Conservation (phyloP, 2,113 vertebrate genomes). For the Lagopus muta region DNA sequence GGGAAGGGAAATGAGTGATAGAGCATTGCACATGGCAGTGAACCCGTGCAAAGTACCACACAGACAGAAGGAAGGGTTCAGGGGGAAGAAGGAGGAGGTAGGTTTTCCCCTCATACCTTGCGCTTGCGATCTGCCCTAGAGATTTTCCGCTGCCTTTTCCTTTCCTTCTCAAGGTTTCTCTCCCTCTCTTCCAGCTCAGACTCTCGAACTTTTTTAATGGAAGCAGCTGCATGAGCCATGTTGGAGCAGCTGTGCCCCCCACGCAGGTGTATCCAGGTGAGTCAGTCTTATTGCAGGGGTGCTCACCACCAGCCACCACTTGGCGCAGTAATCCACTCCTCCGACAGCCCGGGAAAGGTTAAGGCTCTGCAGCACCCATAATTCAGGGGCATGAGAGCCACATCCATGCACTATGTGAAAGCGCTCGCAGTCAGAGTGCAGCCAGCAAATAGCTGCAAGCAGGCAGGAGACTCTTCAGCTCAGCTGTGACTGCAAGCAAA, state of each 20-base stretch:
- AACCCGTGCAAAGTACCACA: neutral
- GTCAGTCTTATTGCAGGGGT: conserved; percentile 34
- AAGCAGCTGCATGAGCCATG: conserved; percentile 97
- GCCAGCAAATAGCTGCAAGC: neutral
- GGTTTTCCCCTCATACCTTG: conserved; percentile 85
- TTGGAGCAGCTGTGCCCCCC: conserved; percentile 46
- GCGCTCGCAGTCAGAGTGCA: neutral
- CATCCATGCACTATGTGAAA: neutral
- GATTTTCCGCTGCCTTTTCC: conserved; percentile 86
- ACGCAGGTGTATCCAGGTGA: conserved; percentile 50
- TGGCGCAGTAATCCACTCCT: conserved; percentile 64
- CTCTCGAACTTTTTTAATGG: conserved; percentile 96
- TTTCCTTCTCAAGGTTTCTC: conserved; percentile 90
- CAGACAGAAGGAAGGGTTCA: neutral
- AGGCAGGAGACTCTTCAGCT: conserved; percentile 32
- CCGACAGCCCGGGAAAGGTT: conserved; percentile 57
- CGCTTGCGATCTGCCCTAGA: conserved; percentile 93
- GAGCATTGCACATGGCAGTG: neutral
- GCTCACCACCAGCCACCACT: conserved; percentile 51
- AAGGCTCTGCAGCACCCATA: conserved; percentile 72
- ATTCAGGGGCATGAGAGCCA: conserved; percentile 17
- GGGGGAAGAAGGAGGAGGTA: neutral
- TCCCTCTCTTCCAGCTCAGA: conserved; percentile 88
- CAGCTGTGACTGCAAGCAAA: conserved; percentile 5
- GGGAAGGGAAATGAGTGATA: neutral